Percentiles rank a stretch among this genome's conserved stretches.
Conservation (phyloP, 2,113 vertebrate genomes). For the Paramormyrops kingsleyae region DNA sequence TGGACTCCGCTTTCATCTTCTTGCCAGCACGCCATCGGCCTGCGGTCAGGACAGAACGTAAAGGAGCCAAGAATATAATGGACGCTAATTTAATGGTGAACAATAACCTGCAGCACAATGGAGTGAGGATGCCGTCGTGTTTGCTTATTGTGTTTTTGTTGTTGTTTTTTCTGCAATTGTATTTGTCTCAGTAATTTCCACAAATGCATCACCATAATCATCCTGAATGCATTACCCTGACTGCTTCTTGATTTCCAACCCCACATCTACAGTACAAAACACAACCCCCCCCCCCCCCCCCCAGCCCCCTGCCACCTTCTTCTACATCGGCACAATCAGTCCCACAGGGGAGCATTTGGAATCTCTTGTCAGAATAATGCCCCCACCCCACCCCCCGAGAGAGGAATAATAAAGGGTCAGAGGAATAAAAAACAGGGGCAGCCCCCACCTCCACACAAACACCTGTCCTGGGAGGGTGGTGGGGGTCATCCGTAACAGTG, state of each 20-base stretch:
- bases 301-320: not conserved
- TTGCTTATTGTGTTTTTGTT: not conserved
- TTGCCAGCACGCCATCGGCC: not conserved
- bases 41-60: not conserved
- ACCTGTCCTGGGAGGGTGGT: constrained; percentile 32
- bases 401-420: not conserved
- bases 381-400: not conserved
- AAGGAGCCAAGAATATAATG: not conserved
- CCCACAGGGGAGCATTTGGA: not conserved
- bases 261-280: not conserved
- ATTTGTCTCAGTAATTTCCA: not conserved
- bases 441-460: not conserved
- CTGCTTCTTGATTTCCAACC: not conserved
- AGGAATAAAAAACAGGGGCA: not conserved
- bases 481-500: not conserved
- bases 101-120: not conserved
- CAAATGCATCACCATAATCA: not conserved
- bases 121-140: not conserved
- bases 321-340: not conserved
- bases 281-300: not conserved
- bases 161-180: not conserved
- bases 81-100: not conserved
- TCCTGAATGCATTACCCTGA: not conserved
- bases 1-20: not conserved
- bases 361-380: not conserved